Conservation (phyloP, 2,113 vertebrate genomes). For the Columba livia region DNA sequence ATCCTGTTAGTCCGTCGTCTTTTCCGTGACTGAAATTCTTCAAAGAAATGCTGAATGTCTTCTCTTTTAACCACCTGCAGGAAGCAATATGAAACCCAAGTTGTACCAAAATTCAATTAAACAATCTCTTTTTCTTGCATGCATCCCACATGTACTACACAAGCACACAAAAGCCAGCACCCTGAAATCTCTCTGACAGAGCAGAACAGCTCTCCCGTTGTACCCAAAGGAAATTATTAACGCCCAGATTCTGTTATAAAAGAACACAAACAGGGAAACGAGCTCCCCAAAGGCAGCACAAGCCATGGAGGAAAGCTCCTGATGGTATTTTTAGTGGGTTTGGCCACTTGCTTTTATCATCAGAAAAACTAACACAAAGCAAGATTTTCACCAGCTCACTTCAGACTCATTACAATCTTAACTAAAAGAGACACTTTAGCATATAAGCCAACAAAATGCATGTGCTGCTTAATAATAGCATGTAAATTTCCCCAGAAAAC, state of each 20-base stretch:
- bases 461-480: not conserved
- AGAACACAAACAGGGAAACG: fast-evolving
- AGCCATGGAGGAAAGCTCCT: not conserved
- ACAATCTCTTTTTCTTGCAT: not conserved
- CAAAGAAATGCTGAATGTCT: constrained; percentile 89
- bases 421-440: not conserved
- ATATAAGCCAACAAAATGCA: not conserved
- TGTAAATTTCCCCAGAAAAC: not conserved
- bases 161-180: not conserved
- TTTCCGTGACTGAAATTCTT: constrained; percentile 88
- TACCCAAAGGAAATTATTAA: not conserved
- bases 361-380: not conserved
- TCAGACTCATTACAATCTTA: not conserved
- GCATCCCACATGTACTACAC: not conserved
- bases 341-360: not conserved
- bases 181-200: not conserved
- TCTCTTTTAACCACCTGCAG: constrained; percentile 88
- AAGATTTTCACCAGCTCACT: not conserved
- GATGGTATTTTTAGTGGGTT: not conserved
- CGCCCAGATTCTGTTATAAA: not conserved
- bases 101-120: not conserved
- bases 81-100: not conserved
- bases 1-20: constrained; percentile 78
- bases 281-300: not conserved
- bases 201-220: not conserved